These are phyloP conservation scores for Drosophila equinoxialis DNA, from an alignment of 1,140 invertebrate genomes.

Conservation along the genomic window DNA sequence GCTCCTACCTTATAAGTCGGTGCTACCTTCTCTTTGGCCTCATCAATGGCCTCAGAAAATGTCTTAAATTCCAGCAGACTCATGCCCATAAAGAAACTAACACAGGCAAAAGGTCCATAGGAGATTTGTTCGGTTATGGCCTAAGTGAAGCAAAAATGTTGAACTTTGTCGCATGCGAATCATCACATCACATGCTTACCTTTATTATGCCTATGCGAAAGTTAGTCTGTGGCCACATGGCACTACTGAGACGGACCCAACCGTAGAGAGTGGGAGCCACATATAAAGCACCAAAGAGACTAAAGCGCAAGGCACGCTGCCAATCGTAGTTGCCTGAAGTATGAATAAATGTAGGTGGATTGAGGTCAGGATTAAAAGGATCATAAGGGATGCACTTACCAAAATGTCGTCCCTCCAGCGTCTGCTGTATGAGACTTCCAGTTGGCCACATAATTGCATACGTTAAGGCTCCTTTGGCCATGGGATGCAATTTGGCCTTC, in stretches of 20 bases:
- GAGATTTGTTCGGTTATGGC: conserved; percentile 91
- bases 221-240: conserved; percentile 87
- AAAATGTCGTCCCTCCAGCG: conserved; percentile 82
- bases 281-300: conserved; percentile 87
- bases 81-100: conserved; percentile 92
- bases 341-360: background rate
- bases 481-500: conserved; percentile 68
- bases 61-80: conserved; percentile 90
- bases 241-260: conserved; percentile 87
- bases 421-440: conserved; percentile 86
- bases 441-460: conserved; percentile 89
- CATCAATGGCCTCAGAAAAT: conserved; percentile 86
- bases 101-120: conserved; percentile 91
- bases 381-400: conserved; percentile 61
- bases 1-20: conserved; percentile 91
- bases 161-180: background rate
- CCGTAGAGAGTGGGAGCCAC: conserved; percentile 89
- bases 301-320: conserved; percentile 86
- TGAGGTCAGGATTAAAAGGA: background rate
- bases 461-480: conserved; percentile 87
- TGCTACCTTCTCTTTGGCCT: conserved; percentile 90
- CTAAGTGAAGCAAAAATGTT: conserved; percentile 79
- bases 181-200: conserved; percentile 82
- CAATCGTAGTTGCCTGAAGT: conserved; percentile 84
- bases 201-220: conserved; percentile 87